Conservation (phyloP, 2,113 vertebrate genomes). For the Zosterops lateralis region DNA sequence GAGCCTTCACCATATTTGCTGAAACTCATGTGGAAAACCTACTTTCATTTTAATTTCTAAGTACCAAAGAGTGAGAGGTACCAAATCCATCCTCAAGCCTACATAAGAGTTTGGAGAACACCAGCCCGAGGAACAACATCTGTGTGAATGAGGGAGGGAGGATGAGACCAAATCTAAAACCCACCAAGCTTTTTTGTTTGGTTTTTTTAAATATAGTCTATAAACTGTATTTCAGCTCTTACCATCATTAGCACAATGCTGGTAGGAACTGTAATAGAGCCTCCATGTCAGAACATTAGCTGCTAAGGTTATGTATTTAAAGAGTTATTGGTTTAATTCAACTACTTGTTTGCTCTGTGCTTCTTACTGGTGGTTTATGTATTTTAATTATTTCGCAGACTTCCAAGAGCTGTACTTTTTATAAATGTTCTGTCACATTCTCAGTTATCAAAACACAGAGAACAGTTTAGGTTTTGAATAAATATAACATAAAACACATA, state of each 20-base stretch:
- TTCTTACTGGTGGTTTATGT: conserved; percentile 56
- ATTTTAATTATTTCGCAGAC: conserved; percentile 68
- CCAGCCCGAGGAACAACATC: neutral
- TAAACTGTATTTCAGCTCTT: neutral
- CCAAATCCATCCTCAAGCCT: neutral
- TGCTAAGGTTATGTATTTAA: conserved; percentile 57
- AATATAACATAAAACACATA: neutral
- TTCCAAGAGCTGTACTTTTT: conserved; percentile 58
- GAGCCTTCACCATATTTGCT: neutral
- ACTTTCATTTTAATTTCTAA: neutral
- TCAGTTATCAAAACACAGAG: conserved; percentile 40
- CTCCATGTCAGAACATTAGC: conserved; percentile 44
- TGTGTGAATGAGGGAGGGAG: neutral
- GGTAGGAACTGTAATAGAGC: neutral
- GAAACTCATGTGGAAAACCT: neutral
- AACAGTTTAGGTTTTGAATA: conserved; percentile 15
- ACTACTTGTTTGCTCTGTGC: conserved; percentile 66
- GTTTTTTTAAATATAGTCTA: neutral
- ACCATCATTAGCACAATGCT: neutral
- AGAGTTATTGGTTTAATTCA: conserved; percentile 69
- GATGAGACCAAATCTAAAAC: neutral
- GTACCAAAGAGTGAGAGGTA: neutral
- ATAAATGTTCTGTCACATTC: conserved; percentile 61
- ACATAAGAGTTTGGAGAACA: neutral
- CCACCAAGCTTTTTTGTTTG: neutral